Evolutionary conservation across 2,888 invertebrate genomes (phyloP).

Genomic region (Mythimna pallens): DNA sequence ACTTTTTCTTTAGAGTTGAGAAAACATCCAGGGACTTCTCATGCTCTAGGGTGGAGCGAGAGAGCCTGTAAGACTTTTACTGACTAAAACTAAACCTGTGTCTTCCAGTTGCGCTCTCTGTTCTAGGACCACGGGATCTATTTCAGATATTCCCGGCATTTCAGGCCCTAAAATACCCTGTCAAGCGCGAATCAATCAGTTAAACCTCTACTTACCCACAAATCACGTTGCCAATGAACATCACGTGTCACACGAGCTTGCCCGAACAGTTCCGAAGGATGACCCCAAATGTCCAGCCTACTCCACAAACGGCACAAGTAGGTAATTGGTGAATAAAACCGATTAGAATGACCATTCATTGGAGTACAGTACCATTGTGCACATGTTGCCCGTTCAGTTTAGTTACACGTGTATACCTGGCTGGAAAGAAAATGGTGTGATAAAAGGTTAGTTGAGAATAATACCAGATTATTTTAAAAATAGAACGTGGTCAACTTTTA

Average conservation of each 20-base stretch:
- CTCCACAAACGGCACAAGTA: slow-evolving; percentile 70
- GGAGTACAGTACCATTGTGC: slow-evolving; percentile 36
- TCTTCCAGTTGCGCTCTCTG: no score
- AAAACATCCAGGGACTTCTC: no score
- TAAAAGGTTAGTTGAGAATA: slow-evolving; percentile 27
- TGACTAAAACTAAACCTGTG: no score
- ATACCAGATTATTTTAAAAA: neutral
- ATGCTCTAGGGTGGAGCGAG: no score
- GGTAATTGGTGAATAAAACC: slow-evolving; percentile 70
- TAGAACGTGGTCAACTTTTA: neutral
- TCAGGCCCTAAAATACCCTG: neutral
- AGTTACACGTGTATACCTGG: slow-evolving; percentile 26
- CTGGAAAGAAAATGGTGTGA: neutral
- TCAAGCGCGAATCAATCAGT: slow-evolving; percentile 1
- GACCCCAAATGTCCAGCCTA: slow-evolving; percentile 38
- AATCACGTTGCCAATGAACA: slow-evolving; percentile 18
- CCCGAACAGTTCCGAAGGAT: slow-evolving; percentile 41
- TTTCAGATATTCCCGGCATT: no score
- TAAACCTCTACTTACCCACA: neutral
- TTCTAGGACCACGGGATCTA: no score
- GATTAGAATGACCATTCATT: slow-evolving; percentile 55
- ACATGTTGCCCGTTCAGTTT: slow-evolving; percentile 38
- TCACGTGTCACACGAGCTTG: slow-evolving; percentile 28
- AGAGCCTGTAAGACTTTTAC: no score
- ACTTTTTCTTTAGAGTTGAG: no score